Evolutionary conservation across 2,888 invertebrate species (phyloP).

Genomic region (Arctia plantaginis): DNA sequence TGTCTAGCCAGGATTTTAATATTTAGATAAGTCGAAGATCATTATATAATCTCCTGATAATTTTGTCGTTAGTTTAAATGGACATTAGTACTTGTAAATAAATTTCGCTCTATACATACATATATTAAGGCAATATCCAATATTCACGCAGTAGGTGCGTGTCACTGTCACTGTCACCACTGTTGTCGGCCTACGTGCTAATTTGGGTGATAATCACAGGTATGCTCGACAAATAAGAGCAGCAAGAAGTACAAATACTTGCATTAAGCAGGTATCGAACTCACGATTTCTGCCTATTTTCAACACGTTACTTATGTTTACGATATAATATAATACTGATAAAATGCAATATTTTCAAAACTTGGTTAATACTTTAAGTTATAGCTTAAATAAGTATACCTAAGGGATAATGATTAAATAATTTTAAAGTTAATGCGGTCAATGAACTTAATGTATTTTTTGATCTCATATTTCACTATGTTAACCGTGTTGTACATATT

Average conservation of each 20-base stretch:
- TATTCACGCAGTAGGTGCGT: not conserved
- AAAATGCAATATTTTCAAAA: not conserved
- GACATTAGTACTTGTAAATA: not conserved
- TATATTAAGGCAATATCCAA: not conserved
- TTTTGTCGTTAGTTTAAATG: not conserved
- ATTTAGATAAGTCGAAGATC: not conserved
- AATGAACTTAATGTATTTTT: not conserved
- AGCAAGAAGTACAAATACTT: not conserved
- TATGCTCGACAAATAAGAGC: not conserved
- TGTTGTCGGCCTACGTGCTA: not conserved
- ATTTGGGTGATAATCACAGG: not conserved
- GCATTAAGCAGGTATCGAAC: not conserved
- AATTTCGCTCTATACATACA: not conserved
- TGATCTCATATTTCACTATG: not conserved
- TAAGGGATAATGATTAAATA: not conserved
- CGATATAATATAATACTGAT: not conserved
- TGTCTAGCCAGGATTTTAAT: too few species aligned
- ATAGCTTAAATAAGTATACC: not conserved
- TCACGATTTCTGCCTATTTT: not conserved
- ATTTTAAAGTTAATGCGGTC: too few species aligned
- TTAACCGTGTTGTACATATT: not conserved
- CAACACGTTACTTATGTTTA: not conserved
- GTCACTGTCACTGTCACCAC: not conserved
- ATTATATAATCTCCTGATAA: not conserved
- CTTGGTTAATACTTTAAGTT: not conserved